Conservation (phyloP, 2,113 vertebrate species). For the Chaenogobius annularis region DNA sequence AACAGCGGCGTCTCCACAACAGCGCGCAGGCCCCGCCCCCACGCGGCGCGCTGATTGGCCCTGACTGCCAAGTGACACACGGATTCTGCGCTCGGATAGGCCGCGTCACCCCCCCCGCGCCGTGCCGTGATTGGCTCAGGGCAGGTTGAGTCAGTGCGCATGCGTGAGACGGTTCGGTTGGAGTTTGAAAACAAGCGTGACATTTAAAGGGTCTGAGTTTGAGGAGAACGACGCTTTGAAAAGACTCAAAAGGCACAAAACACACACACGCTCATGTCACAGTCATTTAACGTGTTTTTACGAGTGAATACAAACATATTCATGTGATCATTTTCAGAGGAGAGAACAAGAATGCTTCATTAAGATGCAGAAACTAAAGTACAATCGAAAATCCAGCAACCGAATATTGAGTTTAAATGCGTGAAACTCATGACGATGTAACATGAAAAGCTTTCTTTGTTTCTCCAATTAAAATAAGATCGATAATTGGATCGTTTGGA, state of each 20-base stretch:
- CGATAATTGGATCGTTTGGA: no score
- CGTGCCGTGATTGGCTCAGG: neutral
- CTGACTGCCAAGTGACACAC: neutral
- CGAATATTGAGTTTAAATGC: no score
- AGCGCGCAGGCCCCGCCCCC: neutral
- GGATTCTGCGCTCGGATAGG: neutral
- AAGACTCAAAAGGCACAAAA: neutral
- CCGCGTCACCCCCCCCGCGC: neutral
- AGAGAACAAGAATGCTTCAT: no score
- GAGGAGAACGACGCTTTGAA: neutral
- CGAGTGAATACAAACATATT: neutral
- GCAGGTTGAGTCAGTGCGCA: neutral
- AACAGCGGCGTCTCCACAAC: constrained; percentile 2
- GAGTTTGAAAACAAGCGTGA: neutral
- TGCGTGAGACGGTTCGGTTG: neutral
- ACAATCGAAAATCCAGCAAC: no score
- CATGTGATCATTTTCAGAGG: no score
- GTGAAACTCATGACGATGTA: no score
- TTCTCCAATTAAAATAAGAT: no score
- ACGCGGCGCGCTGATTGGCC: neutral
- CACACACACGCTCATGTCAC: no score
- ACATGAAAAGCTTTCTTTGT: no score
- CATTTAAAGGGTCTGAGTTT: constrained; percentile 2
- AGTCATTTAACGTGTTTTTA: neutral
- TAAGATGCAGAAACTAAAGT: no score